Base-by-base conservation (phyloP, 2,888 invertebrate species). In the Campopleginae sp. region DNA sequence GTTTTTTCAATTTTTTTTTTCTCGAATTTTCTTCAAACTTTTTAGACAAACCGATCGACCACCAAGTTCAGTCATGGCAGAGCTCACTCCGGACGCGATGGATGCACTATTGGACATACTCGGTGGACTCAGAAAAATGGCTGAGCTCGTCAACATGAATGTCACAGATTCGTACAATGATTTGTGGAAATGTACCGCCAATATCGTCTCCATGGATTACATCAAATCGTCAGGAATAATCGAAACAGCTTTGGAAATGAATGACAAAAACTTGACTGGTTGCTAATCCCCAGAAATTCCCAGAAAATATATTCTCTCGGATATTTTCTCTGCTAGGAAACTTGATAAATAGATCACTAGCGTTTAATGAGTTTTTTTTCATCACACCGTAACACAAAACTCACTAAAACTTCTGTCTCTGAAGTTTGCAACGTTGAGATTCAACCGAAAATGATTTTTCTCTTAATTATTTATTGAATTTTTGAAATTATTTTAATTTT, bases 181-280 rank as follows among this genome's bases (percentile, higher is more conserved):
- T 7, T 95, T 95, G 58, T 97, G 97, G 97, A 94, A 96, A 66
- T 93, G 94, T 17, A 95, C 95, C 78, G 96, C 96, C 12, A 97
- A 97, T 92, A 96, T 97, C 38, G 95, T 97, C 2, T 96, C 97
- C 0, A 95, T 96, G 7, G 97, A 97, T 92, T 97, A 96, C 92
- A 96, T 97, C 90, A 94, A 96, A 85, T 96, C 95, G 23, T 96
- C 96, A 65, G 96, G 97, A 91, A 94, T 97, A 44, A 94, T 97
- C 65, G 96, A 97, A 44, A 85, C 89, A 23, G 92, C 92, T 23
- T 90, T 92, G 65, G 88, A 92, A 54, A 88, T 91, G 86, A 92
- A 92, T 61, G 91, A 91, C 54, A 89, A 87, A 85, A 89, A 92
- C 81, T 83, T 88, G 33, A 77, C 88, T 1, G 46, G 82, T 48